Evolutionary conservation across 2,113 vertebrate genomes (phyloP), one percentile per base, ranked within the genome.

Genomic region (Oncorhynchus kisutch): DNA sequence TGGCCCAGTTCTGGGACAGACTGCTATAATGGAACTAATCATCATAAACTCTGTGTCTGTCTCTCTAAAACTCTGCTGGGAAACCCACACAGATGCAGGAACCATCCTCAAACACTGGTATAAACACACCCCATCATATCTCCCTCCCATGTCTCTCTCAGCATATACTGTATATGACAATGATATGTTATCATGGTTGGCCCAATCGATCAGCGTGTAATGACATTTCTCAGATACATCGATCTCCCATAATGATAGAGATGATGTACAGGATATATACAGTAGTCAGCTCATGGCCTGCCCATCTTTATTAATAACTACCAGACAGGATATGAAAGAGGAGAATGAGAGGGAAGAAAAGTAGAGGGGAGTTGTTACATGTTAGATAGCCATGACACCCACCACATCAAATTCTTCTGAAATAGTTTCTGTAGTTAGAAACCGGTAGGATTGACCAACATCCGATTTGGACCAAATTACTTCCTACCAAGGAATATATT

Each of bases 241-340:
- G 24, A 24, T 79, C 75, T 12, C 34, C 65, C 74, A 9, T 78
- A 73, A 74, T 82, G 76, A 86, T 81, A 24, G 74, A 60, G 78
- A 78, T 77, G 59, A 66, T 69, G 49, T 39, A 71, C 66, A 73
- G 81, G 74, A 70, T 59, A 31, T 72, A 78, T 64, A 54, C 49
- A 14, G 12, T 18, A 67, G 67, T 68, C 78, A 71, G 73, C 82
- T 79, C 67, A 67, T 75, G 73, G 74, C 78, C 79, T 57, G 73
- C 71, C 89, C 82, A 83, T 85, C 86, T 85, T 31, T 67, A 72
- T 67, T 84, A 81, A 88, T 86, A 87, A 91, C 85, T 82, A 80
- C 71, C 69, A 77, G 75, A 78, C 48, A 75, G 71, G 54, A 78
- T 86, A 86, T 84, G 87, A 86, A 73, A 86, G 71, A 67, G 11